Conservation (phyloP, 2,113 vertebrate genomes). For the Labrus mixtus region DNA sequence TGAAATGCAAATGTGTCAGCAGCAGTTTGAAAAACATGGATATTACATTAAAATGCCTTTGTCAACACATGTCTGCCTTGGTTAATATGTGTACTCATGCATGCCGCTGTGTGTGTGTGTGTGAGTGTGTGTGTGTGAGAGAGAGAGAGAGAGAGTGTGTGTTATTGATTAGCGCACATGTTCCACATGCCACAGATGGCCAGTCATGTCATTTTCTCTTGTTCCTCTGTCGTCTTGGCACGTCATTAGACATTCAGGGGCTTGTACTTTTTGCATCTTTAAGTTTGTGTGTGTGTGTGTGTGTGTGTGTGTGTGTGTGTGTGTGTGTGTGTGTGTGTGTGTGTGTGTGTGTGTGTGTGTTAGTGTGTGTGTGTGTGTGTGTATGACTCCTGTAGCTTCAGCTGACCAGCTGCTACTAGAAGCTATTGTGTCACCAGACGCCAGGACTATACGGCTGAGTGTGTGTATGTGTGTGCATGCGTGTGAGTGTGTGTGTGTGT, state of each 20-base stretch:
- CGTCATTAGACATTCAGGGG: conserved; percentile 75
- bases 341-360: conserved; percentile 18
- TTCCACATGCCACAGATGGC: conserved; percentile 72
- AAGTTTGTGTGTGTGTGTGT: conserved; percentile 37
- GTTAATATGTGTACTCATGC: conserved; percentile 2
- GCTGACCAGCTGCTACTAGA: conserved; percentile 76
- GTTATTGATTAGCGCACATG: conserved; percentile 67
- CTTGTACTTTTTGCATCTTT: conserved; percentile 43
- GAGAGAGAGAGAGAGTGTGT: conserved; percentile 25
- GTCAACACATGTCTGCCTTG: not conserved
- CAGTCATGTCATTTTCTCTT: conserved; percentile 51
- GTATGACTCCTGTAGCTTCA: conserved; percentile 44
- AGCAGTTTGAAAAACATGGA: not conserved
- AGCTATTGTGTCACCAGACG: conserved; percentile 62
- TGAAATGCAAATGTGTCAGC: not conserved
- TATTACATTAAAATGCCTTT: not conserved
- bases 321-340: conserved; percentile 23
- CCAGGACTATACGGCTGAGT: conserved; percentile 1
- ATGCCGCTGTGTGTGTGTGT: not conserved
- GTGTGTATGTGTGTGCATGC: conserved; percentile 18
- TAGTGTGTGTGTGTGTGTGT: conserved; percentile 36
- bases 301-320: conserved; percentile 8
- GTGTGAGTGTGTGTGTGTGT: not conserved
- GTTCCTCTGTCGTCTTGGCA: conserved; percentile 59
- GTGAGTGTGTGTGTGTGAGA: conserved; percentile 12